Conservation (phyloP, 2,797 vertebrate genomes). For the Dermochelys coriacea region DNA sequence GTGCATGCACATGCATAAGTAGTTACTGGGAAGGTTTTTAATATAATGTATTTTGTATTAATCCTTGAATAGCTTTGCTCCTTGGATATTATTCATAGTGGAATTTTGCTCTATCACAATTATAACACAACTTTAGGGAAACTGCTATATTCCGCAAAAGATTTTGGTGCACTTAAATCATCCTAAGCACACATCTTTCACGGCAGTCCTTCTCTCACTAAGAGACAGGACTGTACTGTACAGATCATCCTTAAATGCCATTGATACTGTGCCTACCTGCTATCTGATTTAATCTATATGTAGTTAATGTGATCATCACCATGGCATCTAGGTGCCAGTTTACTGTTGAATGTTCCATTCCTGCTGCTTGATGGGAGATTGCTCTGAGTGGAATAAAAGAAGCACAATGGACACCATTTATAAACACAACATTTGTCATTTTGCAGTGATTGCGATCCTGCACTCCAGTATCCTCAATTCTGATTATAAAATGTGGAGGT, state of each 20-base stretch:
- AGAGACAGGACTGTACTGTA: not conserved
- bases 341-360: not conserved
- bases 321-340: rapidly evolving
- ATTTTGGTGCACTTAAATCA: not conserved
- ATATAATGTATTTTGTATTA: not conserved
- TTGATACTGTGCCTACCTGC: not conserved
- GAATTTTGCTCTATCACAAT: not conserved
- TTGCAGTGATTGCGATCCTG: not conserved
- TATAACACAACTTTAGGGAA: not conserved
- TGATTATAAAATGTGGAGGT: not conserved
- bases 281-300: not conserved
- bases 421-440: not conserved
- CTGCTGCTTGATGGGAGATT: not conserved
- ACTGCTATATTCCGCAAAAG: not conserved
- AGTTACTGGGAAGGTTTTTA: not conserved
- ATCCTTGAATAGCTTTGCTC: not conserved
- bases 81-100: not conserved
- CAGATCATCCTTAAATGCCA: not conserved
- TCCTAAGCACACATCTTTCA: not conserved
- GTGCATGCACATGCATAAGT: rapidly evolving
- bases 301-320: not conserved
- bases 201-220: not conserved
- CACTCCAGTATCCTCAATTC: not conserved
- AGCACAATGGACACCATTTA: not conserved
- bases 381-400: not conserved